Evolutionary conservation across 1,140 invertebrate species (phyloP), one percentile per base, ranked within the genome.

Genomic region (Drosophila leontia): DNA sequence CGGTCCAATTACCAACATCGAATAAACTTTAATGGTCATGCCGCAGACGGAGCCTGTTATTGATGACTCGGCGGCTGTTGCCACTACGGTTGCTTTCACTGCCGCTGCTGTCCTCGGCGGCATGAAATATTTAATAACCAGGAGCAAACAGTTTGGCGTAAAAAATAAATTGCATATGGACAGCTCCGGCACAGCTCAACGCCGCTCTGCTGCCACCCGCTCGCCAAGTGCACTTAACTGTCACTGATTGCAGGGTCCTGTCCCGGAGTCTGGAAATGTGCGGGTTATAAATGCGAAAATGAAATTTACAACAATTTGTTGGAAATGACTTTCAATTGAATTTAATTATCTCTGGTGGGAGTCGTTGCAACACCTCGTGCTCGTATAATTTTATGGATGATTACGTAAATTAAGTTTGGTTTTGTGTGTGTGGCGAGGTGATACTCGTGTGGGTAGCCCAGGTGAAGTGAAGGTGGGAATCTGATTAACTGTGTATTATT

Each of bases 291-390:
- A 75, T 87, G 65, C 41, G 69, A 69, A 57, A 88, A 86, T 88
- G 74, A 76, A 82, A 88, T 86, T 86, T 72, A 88, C 82, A 86
- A 83, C 77, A 83, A 86, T 88, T 88, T 88, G 83, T 42, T 69
- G 80, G 67, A 80, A 88, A 88, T 86, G 56, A 76, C 57, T 65
- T 72, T 76, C 78, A 88, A 88, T 88, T 88, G 80, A 87, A 88
- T 88, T 88, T 72, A 83, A 83, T 86, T 86, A 83, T 51, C 62
- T 44, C 50, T 60, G 64, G 62, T 67, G 70, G 62, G 57, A 63
- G 79, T 47, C 44, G 37, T 42, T 45, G 72, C 19, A n/a, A 42
- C 48, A 26, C 23, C 55, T 44, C 23, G 42, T 32, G 42, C 51
- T 71, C 41, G 45, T 63, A 56, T 59, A 77, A 77, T 78, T 78